Conservation (phyloP, 2,113 vertebrate genomes). For the Paracanthobrama guichenoti region DNA sequence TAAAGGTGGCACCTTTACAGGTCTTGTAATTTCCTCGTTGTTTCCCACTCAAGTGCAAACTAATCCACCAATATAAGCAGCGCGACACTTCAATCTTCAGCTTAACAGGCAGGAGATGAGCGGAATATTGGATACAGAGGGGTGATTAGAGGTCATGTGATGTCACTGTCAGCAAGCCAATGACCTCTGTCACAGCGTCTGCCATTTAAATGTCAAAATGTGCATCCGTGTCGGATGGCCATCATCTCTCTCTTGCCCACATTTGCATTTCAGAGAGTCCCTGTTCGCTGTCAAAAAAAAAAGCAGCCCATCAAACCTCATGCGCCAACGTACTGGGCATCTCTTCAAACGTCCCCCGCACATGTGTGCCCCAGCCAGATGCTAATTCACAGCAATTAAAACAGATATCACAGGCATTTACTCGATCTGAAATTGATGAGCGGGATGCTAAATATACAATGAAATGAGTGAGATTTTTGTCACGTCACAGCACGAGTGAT, state of each 20-base stretch:
- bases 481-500: conserved; percentile 47
- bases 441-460: conserved; percentile 47
- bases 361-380: conserved; percentile 46
- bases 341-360: conserved; percentile 22
- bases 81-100: conserved; percentile 29
- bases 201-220: conserved; percentile 60
- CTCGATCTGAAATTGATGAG: conserved; percentile 40
- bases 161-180: conserved; percentile 52
- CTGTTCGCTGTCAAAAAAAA: conserved; percentile 45
- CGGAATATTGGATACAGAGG: conserved; percentile 34
- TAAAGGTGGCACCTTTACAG: not conserved
- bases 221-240: conserved; percentile 20
- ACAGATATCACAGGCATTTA: conserved; percentile 42
- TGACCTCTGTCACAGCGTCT: conserved; percentile 54
- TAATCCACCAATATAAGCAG: conserved; percentile 16
- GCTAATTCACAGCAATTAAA: conserved; percentile 55
- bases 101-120: conserved; percentile 35
- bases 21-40: conserved; percentile 4
- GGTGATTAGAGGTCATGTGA: conserved; percentile 47
- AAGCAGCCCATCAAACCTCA: not conserved
- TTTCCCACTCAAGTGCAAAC: not conserved
- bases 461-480: conserved; percentile 45
- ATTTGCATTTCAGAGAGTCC: conserved; percentile 54
- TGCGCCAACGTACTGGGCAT: conserved; percentile 40
- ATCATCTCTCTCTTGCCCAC: conserved; percentile 36